These are phyloP conservation scores for Palythoa grandiflora DNA, from an alignment of 92 coral and sea anemone genomes.

Conservation along the genomic window DNA sequence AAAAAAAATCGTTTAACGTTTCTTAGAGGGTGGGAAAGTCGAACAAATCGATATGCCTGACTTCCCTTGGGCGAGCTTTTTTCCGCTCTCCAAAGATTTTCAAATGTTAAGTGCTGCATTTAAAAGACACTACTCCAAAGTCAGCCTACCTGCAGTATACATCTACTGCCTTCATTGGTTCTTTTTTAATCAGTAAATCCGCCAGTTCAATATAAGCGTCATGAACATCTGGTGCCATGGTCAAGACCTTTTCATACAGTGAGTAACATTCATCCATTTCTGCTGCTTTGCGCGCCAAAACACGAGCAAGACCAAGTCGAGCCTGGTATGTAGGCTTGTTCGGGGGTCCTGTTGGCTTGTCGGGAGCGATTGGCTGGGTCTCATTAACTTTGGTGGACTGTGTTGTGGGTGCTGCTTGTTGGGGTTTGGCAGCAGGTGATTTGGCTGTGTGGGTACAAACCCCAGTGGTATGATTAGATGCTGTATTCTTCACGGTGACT, in stretches of 20 bases:
- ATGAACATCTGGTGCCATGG: constrained; percentile 93
- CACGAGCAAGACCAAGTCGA: constrained; percentile 93
- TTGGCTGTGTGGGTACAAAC: constrained; percentile 66
- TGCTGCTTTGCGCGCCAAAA: constrained; percentile 83
- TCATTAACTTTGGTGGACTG: constrained; percentile 51
- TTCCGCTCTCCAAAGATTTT: too few species aligned
- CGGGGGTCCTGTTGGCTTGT: constrained; percentile 85
- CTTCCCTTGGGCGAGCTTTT: too few species aligned
- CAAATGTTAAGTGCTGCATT: too few species aligned
- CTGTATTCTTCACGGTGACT: constrained; percentile 23
- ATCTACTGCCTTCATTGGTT: constrained; percentile 95
- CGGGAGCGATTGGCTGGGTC: constrained; percentile 56
- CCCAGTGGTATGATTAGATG: constrained; percentile 70
- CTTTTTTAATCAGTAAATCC: constrained; percentile 83
- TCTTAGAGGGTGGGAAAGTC: too few species aligned
- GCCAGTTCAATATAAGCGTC: constrained; percentile 99
- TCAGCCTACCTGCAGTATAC: constrained; percentile 63
- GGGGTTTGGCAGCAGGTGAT: constrained; percentile 63
- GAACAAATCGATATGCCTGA: too few species aligned
- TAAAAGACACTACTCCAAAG: not conserved
- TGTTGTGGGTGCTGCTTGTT: constrained; percentile 41
- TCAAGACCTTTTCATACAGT: constrained; percentile 86
- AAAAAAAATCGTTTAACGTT: too few species aligned
- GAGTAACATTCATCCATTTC: constrained; percentile 72
- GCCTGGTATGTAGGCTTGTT: constrained; percentile 90